Percentiles rank a stretch among this genome's conserved stretches.
Conservation (phyloP, 2,888 invertebrate species). For the Patella ulyssiponensis region DNA sequence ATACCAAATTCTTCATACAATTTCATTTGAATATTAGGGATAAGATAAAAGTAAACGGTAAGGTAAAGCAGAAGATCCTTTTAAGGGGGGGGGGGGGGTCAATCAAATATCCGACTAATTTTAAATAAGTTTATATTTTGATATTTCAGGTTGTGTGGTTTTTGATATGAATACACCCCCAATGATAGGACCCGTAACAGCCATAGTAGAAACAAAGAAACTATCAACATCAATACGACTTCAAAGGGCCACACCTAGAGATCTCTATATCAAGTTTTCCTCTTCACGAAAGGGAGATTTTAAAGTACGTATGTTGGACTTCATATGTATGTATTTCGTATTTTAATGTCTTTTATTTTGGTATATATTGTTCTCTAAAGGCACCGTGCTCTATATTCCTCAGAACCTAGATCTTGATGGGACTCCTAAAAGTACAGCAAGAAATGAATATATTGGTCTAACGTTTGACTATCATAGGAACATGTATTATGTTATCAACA, state of each 20-base stretch:
- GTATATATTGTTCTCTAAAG: background rate
- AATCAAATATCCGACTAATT: too few relatives aligned
- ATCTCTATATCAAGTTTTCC: background rate
- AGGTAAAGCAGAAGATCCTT: too few relatives aligned
- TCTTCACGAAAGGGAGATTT: background rate
- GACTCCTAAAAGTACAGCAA: background rate
- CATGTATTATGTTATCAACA: background rate
- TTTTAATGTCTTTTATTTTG: too few relatives aligned
- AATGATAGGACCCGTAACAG: background rate
- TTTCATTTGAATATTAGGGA: too few relatives aligned
- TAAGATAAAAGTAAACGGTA: too few relatives aligned
- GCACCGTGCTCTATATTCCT: background rate
- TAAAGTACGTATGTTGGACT: background rate
- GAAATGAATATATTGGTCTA: background rate
- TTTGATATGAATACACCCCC: too few relatives aligned
- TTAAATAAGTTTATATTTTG: too few relatives aligned
- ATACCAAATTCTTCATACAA: too few relatives aligned
- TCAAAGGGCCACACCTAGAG: background rate
- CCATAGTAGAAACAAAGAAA: background rate
- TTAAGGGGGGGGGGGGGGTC: too few relatives aligned
- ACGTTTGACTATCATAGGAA: conserved; percentile 1
- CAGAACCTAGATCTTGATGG: background rate
- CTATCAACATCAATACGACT: background rate
- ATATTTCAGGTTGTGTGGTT: too few relatives aligned
- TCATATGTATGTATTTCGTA: too few relatives aligned